A percentile compares a stretch with the other conserved stretches of the same genome.
Evolutionary conservation across 2,888 invertebrate species (phyloP).

Genomic region (Apamea anceps): DNA sequence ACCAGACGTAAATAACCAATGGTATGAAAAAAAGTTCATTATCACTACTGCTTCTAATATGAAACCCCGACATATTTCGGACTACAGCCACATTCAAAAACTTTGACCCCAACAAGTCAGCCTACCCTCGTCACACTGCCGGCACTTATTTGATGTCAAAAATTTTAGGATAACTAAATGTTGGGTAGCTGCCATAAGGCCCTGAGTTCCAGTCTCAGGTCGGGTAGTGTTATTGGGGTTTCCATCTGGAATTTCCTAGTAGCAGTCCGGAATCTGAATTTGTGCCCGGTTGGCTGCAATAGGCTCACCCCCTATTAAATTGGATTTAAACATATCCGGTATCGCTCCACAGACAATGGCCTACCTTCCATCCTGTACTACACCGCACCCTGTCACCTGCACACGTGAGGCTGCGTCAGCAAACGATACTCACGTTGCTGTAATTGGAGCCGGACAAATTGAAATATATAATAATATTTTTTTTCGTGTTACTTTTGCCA

Average conservation of each 20-base stretch:
- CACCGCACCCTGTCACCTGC: too few species aligned
- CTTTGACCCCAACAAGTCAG: conserved; percentile 17
- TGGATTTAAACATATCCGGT: not conserved
- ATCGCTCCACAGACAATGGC: too few species aligned
- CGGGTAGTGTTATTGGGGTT: not conserved
- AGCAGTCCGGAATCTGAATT: too few species aligned
- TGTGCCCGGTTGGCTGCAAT: not conserved
- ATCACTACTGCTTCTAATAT: not conserved
- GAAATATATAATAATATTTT: not conserved
- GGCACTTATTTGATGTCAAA: conserved; percentile 20
- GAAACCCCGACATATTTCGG: not conserved
- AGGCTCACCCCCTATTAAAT: not conserved
- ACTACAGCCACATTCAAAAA: conserved; percentile 29
- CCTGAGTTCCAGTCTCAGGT: too few species aligned
- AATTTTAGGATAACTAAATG: not conserved
- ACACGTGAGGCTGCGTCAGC: too few species aligned
- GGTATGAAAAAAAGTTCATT: not conserved
- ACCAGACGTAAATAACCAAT: not conserved
- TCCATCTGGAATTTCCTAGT: not conserved
- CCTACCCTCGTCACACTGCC: conserved; percentile 43
- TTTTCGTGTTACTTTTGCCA: not conserved
- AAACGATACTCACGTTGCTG: not conserved
- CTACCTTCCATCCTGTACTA: too few species aligned
- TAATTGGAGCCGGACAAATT: not conserved
- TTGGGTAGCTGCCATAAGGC: not conserved